phyloP scores from a whole-genome alignment of 2,888 invertebrate genomes.

The Itoplectis maculator region DNA sequence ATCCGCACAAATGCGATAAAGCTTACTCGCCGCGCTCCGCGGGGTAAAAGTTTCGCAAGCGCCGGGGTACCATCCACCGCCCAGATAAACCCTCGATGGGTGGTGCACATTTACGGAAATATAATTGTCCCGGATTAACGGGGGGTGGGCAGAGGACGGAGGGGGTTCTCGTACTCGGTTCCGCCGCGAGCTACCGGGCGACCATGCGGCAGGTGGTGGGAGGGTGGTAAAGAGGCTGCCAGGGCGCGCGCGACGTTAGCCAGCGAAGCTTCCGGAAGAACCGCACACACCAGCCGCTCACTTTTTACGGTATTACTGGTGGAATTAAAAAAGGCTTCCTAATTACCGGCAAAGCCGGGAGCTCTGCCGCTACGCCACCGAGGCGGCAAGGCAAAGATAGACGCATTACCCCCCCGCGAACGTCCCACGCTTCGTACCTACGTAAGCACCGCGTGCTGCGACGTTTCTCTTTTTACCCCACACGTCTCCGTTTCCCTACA shows the following conservation, averaged over 20 bases:
- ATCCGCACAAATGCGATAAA: slow-evolving; percentile 53
- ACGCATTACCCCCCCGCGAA: slow-evolving; percentile 54
- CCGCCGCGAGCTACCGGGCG: neutral
- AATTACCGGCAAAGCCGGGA: slow-evolving; percentile 66
- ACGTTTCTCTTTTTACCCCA: neutral
- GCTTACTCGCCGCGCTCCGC: neutral
- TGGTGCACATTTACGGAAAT: slow-evolving; percentile 66
- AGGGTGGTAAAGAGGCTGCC: slow-evolving; percentile 15
- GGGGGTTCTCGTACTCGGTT: neutral
- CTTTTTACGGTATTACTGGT: slow-evolving; percentile 66
- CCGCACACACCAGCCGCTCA: slow-evolving; percentile 46
- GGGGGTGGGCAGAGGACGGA: slow-evolving; percentile 13
- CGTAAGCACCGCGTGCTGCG: neutral
- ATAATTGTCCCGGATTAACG: slow-evolving; percentile 68
- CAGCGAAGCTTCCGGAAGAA: slow-evolving; percentile 14
- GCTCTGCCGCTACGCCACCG: slow-evolving; percentile 41
- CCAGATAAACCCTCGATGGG: slow-evolving; percentile 65
- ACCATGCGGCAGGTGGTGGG: too few relatives aligned
- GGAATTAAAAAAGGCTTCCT: slow-evolving; percentile 64
- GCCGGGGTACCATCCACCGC: slow-evolving; percentile 48
- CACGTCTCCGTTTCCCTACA: slow-evolving; percentile 4
- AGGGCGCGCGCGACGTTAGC: neutral
- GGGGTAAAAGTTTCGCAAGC: slow-evolving; percentile 51
- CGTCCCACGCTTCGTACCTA: slow-evolving; percentile 29
- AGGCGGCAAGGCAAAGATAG: slow-evolving; percentile 59